Evolutionary conservation across 2,888 invertebrate species (phyloP), one percentile per base, ranked within the genome.

Genomic region (Sphaerophoria taeniata): DNA sequence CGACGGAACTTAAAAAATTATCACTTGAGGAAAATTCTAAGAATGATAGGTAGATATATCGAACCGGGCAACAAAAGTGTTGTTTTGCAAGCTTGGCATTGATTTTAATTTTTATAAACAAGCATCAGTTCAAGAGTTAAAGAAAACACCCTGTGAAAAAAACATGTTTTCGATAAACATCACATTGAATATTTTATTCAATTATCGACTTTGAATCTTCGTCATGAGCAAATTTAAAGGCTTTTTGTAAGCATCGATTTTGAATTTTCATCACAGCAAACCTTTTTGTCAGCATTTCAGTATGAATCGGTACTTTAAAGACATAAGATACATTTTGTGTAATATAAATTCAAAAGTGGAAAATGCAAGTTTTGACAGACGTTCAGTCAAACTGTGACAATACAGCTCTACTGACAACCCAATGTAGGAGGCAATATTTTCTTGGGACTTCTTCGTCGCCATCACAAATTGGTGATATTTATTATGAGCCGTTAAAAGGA

Each of bases 401-500:
- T 31, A 70, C 80, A 36, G 72, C 73, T 4, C 76, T 89, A 0
- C 87, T 90, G 6, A 89, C 88, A 76, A 88, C 88, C 61, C 89
- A 90, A 49, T 90, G 90, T 90, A 90, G 89, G 78, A 24, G 89
- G 0, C 91, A 91, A 69, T 91, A 91, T 33, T 89, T 90, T 88
- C 87, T 91, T 2, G 91, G 91, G n/a, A 89, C 91, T 24, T 91
- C 91, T 0, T 88, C 89, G 7, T 90, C 91, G 0, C 88, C 89
- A 36, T 91, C 91, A 0, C 91, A 90, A 70, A 89, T 89, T 0
- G 90, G 90, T 5, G 76, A 85, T 73, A 89, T 91, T 73, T 91
- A 91, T 80, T 91, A 91, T 51, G 91, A 91, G 80, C 90, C 91
- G 0, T 87, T 91, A 6, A 91, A 91, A 61, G 91, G 90, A 87